Conservation (phyloP, 2,888 invertebrate species). For the Fissipunctia ypsillon region DNA sequence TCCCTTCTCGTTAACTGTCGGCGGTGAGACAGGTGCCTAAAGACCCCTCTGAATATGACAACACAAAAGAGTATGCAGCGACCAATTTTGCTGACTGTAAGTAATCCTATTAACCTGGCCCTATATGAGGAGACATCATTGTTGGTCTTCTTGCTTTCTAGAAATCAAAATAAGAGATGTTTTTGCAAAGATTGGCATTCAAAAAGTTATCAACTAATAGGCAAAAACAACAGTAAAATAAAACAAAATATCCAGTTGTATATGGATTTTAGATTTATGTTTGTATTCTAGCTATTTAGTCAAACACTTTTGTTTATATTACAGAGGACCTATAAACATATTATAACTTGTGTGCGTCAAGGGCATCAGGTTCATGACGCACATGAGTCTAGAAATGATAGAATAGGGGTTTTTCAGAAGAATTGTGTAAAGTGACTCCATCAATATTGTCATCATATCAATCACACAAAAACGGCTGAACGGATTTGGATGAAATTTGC, state of each 20-base stretch:
- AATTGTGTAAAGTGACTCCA: too few species aligned
- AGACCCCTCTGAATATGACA: too few species aligned
- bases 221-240: slow-evolving; percentile 18
- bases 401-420: too few species aligned
- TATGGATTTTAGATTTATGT: slow-evolving; percentile 25
- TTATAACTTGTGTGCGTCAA: neutral
- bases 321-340: neutral
- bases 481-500: too few species aligned
- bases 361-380: too few species aligned
- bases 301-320: neutral
- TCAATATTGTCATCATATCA: too few species aligned
- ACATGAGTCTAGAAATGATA: too few species aligned
- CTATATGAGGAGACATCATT: neutral
- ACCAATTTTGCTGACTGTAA: neutral
- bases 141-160: neutral
- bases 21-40: too few species aligned
- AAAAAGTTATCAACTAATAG: slow-evolving; percentile 18
- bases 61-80: too few species aligned
- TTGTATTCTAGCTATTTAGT: neutral
- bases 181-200: slow-evolving; percentile 4
- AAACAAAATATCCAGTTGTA: slow-evolving; percentile 25
- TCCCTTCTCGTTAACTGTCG: too few species aligned
- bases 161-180: neutral
- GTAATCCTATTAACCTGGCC: neutral
- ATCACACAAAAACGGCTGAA: too few species aligned